These are phyloP conservation scores for Cirrhinus molitorella DNA, from an alignment of 2,797 vertebrate genomes.

Conservation along the genomic window DNA sequence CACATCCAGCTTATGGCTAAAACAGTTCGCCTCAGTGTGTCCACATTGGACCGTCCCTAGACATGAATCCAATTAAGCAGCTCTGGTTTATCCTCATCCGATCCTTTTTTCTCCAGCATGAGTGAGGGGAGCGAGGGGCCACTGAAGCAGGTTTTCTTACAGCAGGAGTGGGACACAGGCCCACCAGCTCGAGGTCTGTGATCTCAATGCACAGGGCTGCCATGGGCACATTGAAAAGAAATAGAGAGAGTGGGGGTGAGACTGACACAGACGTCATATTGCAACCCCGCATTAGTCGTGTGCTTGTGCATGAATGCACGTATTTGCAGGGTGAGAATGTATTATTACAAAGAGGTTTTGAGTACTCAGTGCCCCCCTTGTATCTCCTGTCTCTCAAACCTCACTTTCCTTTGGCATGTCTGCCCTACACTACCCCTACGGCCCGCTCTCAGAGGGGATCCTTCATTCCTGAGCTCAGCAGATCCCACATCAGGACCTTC, in stretches of 20 bases:
- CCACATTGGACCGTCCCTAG: slow-evolving; percentile 52
- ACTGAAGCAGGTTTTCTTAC: slow-evolving; percentile 59
- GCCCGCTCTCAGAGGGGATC: not conserved
- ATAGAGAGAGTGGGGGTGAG: not conserved
- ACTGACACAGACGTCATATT: slow-evolving; percentile 45
- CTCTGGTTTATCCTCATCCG: slow-evolving; percentile 59
- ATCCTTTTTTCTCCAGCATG: slow-evolving; percentile 56
- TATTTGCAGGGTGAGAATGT: not conserved
- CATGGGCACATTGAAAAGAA: slow-evolving; percentile 23
- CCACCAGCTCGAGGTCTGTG: slow-evolving; percentile 54
- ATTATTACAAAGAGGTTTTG: slow-evolving; percentile 7
- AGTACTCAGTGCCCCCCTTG: slow-evolving; percentile 1
- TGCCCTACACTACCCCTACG: slow-evolving; percentile 7
- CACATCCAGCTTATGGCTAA: slow-evolving; percentile 41
- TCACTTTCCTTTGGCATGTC: slow-evolving; percentile 17
- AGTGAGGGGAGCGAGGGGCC: slow-evolving; percentile 43
- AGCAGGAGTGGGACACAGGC: slow-evolving; percentile 58
- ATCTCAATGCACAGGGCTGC: slow-evolving; percentile 50
- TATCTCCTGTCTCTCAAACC: slow-evolving; percentile 31
- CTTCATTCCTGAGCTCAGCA: slow-evolving; percentile 21
- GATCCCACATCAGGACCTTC: slow-evolving; percentile 1
- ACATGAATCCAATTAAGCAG: slow-evolving; percentile 64
- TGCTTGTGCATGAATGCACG: not conserved
- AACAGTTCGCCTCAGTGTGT: slow-evolving; percentile 37
- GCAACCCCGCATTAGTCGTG: not conserved